Evolutionary conservation across 2,797 vertebrate species (phyloP), one percentile per base, ranked within the genome.

Genomic region (Semaprochilodus insignis): DNA sequence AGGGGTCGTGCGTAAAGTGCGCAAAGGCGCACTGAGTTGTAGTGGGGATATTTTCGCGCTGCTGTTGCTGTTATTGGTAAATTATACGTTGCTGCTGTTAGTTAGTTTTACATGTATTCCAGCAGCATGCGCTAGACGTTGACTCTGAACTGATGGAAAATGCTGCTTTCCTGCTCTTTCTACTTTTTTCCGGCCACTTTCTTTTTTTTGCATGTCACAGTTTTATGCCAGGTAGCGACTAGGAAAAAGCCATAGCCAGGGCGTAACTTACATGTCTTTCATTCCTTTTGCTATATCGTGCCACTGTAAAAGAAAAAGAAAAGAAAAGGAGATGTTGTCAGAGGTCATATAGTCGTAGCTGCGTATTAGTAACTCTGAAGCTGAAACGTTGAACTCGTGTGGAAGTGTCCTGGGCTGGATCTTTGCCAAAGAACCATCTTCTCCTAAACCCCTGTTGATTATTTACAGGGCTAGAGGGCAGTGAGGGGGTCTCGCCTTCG

Each of bases 381-480:
- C 40, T 63, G 27, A 55, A 71, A 25, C n/a, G 5, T 21, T 71
- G 11, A 40, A 59, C 55, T 23, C n/a, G 6, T 40, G 57, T 72
- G 14, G 4, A 72, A 17, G 48, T 52, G 25, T 44, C 55, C 55
- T 40, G 19, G n/a, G 44, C 21, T 80, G 77, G n/a, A 78, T 44
- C 27, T 31, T 40, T 21, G 36, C 27, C 78, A 80, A 51, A 44
- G 36, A 54, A 71, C 73, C 44, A 60, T 31, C 63, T 36, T 76
- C 8, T 44, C 40, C 8, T 44, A 6, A 75, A 59, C 51, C 36
- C 36, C 40, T 76, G 51, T 60, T 85, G 70, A 85, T n/a, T 88
- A 82, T 77, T 25, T 65, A 14, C 85, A 88, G 84, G 74, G 60
- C 77, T 80, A 21, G 77, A 83, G 74, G 77, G 84, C 81, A 85